Conservation (phyloP, 2,113 vertebrate species). For the Misgurnus anguillicaudatus region DNA sequence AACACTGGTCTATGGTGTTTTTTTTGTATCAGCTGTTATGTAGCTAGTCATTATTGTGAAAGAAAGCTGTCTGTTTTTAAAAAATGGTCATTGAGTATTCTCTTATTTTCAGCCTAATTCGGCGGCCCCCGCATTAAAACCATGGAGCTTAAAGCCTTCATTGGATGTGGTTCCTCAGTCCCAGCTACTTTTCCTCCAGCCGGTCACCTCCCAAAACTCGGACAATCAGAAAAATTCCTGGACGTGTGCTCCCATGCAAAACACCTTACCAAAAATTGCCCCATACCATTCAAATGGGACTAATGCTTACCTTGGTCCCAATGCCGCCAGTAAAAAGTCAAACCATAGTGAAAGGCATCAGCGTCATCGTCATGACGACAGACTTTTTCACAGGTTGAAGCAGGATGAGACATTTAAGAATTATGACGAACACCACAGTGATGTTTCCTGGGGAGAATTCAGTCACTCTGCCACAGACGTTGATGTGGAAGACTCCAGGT, state of each 20-base stretch:
- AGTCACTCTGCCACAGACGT: not conserved
- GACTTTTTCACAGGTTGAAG: constrained; percentile 33
- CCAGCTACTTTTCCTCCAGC: constrained; percentile 83
- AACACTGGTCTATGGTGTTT: too few species aligned
- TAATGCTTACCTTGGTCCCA: constrained; percentile 44
- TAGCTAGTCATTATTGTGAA: not conserved
- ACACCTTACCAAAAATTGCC: constrained; percentile 87
- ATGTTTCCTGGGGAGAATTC: not conserved
- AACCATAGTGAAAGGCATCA: constrained; percentile 54
- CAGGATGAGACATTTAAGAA: not conserved
- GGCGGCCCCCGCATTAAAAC: constrained; percentile 71
- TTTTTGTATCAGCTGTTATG: not conserved
- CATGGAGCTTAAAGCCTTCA: constrained; percentile 83
- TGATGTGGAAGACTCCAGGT: not conserved
- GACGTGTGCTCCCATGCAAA: constrained; percentile 81
- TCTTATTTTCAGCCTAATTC: constrained; percentile 56
- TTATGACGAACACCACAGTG: not conserved
- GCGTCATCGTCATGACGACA: constrained; percentile 54
- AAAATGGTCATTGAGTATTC: constrained; percentile 7
- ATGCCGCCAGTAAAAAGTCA: constrained; percentile 48
- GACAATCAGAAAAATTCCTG: constrained; percentile 70
- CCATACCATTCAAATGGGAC: constrained; percentile 74
- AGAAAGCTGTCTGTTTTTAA: not conserved
- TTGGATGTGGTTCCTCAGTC: constrained; percentile 85
- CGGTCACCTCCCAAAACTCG: constrained; percentile 64